Percentiles rank a stretch among this genome's conserved stretches.
Evolutionary conservation across 2,113 vertebrate genomes (phyloP).

Genomic region (Excalfactoria chinensis): DNA sequence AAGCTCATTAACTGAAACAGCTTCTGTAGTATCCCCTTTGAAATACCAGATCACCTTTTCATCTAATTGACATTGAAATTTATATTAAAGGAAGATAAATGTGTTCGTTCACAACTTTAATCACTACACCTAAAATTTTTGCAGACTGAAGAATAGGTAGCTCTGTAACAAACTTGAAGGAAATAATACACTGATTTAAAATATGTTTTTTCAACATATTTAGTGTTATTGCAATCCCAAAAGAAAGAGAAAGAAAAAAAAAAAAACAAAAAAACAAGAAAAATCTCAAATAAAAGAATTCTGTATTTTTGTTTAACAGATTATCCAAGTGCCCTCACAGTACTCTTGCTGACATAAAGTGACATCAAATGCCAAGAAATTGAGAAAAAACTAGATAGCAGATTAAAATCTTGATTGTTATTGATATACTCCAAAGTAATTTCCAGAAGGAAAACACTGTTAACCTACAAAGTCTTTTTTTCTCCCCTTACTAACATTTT

Average conservation of each 20-base stretch:
- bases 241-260: neutral
- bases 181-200: neutral
- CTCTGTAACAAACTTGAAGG: neutral
- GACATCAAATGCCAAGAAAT: neutral
- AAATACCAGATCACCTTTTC: neutral
- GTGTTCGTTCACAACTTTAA: neutral
- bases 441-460: neutral
- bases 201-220: neutral
- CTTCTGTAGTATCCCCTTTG: neutral
- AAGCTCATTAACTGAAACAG: neutral
- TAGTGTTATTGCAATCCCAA: neutral
- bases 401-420: neutral
- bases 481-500: neutral
- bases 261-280: too few relatives aligned
- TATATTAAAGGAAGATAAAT: neutral
- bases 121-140: neutral
- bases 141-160: neutral
- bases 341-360: neutral
- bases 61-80: neutral
- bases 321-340: neutral
- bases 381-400: neutral
- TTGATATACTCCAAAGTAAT: neutral
- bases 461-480: neutral
- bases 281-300: neutral
- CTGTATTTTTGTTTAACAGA: neutral